phyloP scores from a whole-genome alignment of 37 sponge, comb jelly and placozoan species.

The Eunapius fragilis region DNA sequence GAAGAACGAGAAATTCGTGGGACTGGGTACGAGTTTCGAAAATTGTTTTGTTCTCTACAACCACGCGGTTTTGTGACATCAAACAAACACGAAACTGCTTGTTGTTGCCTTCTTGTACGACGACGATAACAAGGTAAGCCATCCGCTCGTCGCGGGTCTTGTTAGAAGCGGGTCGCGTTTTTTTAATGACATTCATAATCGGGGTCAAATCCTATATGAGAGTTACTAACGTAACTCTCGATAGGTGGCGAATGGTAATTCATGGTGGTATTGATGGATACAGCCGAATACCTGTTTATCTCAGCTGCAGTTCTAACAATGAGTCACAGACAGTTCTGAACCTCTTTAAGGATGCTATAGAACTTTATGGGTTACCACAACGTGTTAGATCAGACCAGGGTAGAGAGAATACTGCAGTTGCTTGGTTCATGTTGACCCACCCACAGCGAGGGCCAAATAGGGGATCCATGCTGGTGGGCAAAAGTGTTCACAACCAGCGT shows the following conservation, averaged over 20 bases:
- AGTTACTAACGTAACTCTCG: too few relatives aligned
- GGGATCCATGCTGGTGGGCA: slow-evolving; percentile 37
- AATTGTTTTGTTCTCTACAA: too few relatives aligned
- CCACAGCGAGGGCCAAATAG: slow-evolving; percentile 53
- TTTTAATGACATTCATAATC: too few relatives aligned
- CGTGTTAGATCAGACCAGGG: slow-evolving; percentile 47
- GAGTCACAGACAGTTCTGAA: slow-evolving; percentile 34
- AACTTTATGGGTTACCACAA: slow-evolving; percentile 53
- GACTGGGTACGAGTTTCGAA: too few relatives aligned
- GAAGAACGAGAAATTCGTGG: too few relatives aligned
- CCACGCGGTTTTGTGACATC: too few relatives aligned
- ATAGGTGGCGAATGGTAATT: slow-evolving; percentile 66
- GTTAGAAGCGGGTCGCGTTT: too few relatives aligned
- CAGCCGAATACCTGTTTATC: slow-evolving; percentile 35
- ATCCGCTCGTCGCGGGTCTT: too few relatives aligned
- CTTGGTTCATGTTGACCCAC: slow-evolving; percentile 40
- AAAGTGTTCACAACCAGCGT: slow-evolving; percentile 29
- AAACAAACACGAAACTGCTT: too few relatives aligned
- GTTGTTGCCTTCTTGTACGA: too few relatives aligned
- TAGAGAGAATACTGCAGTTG: slow-evolving; percentile 46
- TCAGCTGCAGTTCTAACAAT: slow-evolving; percentile 29
- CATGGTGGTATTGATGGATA: slow-evolving; percentile 68
- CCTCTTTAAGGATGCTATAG: slow-evolving; percentile 25
- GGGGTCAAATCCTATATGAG: too few relatives aligned
- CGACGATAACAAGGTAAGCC: too few relatives aligned